These are phyloP conservation scores for Heteromurus nitidus DNA, from an alignment of 2,888 invertebrate species.

Conservation along the genomic window DNA sequence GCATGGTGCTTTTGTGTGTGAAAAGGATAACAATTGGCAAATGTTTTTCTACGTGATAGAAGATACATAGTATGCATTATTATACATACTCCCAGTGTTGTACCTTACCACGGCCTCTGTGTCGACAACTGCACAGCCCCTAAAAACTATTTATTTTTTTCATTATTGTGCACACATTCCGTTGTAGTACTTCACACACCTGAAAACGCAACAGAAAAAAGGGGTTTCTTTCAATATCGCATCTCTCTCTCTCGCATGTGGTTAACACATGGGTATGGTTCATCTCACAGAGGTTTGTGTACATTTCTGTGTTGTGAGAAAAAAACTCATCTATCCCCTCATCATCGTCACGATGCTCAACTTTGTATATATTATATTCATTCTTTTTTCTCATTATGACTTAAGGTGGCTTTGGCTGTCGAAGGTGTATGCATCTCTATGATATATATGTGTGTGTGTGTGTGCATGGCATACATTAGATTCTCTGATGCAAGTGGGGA, in stretches of 20 bases:
- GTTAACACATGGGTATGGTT: neutral
- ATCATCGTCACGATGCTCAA: neutral
- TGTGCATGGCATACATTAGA: conserved; percentile 40
- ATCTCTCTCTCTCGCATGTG: neutral
- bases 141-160: neutral
- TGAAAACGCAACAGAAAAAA: neutral
- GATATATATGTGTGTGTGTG: neutral
- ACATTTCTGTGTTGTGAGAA: neutral
- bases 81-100: neutral
- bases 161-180: conserved; percentile 1
- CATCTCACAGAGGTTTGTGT: neutral
- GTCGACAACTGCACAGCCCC: neutral
- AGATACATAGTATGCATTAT: too few species aligned
- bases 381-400: neutral
- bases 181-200: neutral
- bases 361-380: too few species aligned
- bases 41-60: too few species aligned
- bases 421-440: neutral
- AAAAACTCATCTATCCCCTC: neutral
- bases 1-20: too few species aligned
- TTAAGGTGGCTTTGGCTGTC: neutral
- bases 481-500: conserved; percentile 18
- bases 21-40: too few species aligned
- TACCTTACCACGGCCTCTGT: conserved; percentile 14
- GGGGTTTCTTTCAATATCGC: neutral